These are phyloP conservation scores for Exaiptasia diaphana DNA, from an alignment of 64 coral and sea anemone species.

Conservation along the genomic window DNA sequence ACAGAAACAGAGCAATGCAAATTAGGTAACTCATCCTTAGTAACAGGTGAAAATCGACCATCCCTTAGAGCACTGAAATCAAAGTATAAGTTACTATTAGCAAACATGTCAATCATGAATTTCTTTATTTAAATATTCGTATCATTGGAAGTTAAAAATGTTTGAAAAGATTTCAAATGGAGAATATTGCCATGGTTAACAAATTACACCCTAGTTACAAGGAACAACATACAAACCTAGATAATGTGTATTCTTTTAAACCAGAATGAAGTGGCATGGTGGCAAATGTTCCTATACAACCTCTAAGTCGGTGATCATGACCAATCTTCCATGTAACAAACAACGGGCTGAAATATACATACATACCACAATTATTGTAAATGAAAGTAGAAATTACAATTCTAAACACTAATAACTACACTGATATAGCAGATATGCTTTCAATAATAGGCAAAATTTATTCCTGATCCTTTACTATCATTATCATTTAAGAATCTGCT, in stretches of 20 bases:
- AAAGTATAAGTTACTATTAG: neutral
- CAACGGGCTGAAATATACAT: constrained; percentile 62
- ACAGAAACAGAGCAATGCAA: constrained; percentile 93
- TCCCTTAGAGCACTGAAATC: constrained; percentile 86
- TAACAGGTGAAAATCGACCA: constrained; percentile 93
- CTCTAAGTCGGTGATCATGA: constrained; percentile 74
- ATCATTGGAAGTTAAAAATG: neutral
- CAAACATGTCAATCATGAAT: no score
- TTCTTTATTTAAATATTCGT: neutral
- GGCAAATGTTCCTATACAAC: constrained; percentile 99
- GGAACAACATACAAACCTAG: constrained; percentile 60
- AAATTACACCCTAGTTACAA: neutral
- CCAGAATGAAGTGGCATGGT: constrained; percentile 91
- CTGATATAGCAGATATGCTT: neutral
- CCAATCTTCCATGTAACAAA: constrained; percentile 99
- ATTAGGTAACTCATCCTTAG: constrained; percentile 89
- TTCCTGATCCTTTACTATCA: neutral
- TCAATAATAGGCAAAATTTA: neutral
- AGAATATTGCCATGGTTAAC: no score
- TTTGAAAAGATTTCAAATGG: no score
- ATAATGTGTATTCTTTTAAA: constrained; percentile 95
- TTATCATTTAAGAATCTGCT: neutral
- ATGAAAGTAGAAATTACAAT: no score
- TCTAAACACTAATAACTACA: neutral
- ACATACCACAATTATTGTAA: neutral